Evolutionary conservation across 2,113 vertebrate species (phyloP).

Genomic region (Dasyornis broadbenti): DNA sequence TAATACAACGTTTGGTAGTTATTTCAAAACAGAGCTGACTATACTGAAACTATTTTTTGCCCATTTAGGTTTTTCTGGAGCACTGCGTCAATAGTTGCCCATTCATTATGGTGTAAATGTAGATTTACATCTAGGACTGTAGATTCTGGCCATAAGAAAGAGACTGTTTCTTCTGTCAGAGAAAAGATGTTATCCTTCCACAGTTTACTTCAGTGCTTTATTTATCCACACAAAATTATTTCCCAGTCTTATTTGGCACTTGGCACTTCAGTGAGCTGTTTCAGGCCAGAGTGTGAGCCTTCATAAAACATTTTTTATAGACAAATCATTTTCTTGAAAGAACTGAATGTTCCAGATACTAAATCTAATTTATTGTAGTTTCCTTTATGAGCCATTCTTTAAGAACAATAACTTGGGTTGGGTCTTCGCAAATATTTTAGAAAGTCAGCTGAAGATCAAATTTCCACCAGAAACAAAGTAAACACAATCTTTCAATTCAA

Average conservation of each 20-base stretch:
- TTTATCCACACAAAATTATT: neutral
- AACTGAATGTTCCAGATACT: neutral
- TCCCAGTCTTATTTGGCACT: neutral
- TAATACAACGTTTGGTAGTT: neutral
- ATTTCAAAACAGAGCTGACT: neutral
- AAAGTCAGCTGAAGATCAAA: neutral
- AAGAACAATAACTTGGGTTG: constrained; percentile 9
- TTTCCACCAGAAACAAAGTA: constrained; percentile 15
- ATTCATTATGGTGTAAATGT: neutral
- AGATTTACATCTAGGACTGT: neutral
- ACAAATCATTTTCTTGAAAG: neutral
- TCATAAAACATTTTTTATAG: neutral
- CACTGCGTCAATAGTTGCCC: neutral
- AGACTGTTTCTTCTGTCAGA: neutral
- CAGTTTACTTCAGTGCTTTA: neutral
- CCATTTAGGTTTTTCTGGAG: neutral
- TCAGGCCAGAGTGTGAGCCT: neutral
- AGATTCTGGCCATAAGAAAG: neutral
- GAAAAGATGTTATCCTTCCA: neutral
- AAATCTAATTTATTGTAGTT: neutral
- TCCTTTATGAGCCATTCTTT: neutral
- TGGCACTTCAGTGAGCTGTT: neutral
- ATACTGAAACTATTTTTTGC: neutral
- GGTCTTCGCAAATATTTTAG: constrained; percentile 31
- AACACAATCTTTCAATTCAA: neutral